A percentile compares a stretch with the other conserved stretches of the same genome.
phyloP scores from a whole-genome alignment of 35 echinoderm and acorn worm species.

The Diadema setosum region DNA sequence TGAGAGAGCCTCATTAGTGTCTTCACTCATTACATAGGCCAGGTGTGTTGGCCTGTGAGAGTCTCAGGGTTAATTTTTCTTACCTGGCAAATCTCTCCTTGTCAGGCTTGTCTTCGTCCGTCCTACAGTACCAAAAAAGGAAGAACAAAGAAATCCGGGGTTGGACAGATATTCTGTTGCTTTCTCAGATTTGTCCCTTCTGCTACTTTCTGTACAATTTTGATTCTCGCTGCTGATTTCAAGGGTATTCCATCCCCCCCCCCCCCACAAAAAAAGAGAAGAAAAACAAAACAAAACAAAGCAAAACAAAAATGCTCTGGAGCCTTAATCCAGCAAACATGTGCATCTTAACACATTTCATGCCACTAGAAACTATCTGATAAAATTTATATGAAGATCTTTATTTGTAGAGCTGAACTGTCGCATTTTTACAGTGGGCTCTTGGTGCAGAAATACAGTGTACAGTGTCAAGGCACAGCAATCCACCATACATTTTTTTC shows the following conservation, averaged over 20 bases:
- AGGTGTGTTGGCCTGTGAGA: too few relatives aligned
- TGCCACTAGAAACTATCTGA: too few relatives aligned
- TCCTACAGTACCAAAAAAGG: conserved; percentile 26
- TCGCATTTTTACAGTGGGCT: too few relatives aligned
- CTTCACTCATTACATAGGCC: too few relatives aligned
- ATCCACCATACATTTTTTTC: too few relatives aligned
- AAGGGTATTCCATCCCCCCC: background rate
- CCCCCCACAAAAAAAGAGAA: background rate
- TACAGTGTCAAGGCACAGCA: too few relatives aligned
- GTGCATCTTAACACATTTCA: too few relatives aligned
- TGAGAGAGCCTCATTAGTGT: too few relatives aligned
- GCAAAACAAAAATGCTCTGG: background rate
- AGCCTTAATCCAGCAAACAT: too few relatives aligned
- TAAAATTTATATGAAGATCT: too few relatives aligned
- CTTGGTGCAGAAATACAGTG: too few relatives aligned
- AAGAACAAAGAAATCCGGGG: background rate
- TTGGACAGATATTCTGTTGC: background rate
- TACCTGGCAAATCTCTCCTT: conserved; percentile 79
- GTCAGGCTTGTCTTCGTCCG: conserved; percentile 71
- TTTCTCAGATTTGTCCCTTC: background rate
- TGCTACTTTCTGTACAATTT: background rate
- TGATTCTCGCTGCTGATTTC: background rate
- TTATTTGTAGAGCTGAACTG: too few relatives aligned
- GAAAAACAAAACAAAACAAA: background rate
- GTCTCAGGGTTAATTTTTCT: background rate